Conservation (phyloP, 2,797 vertebrate species). For the Amazona ochrocephala region DNA sequence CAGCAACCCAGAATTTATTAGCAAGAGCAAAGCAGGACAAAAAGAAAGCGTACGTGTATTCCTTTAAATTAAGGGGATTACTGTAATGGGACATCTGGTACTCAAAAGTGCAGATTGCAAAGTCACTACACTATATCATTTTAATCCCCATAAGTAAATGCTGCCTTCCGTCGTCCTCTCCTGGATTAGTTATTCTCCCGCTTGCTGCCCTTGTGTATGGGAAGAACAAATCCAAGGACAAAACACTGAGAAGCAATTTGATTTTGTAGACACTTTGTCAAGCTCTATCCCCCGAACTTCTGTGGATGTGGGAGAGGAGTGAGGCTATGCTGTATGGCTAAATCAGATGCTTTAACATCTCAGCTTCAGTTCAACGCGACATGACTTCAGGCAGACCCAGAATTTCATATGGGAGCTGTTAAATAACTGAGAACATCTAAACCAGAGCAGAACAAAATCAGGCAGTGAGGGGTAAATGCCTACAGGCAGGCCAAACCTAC, state of each 20-base stretch:
- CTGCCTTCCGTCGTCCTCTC: slow-evolving; percentile 21
- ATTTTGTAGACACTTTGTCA: slow-evolving; percentile 52
- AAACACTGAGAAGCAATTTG: slow-evolving; percentile 49
- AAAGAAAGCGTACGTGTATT: neutral
- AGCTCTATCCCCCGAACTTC: slow-evolving; percentile 12
- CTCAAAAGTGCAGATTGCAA: slow-evolving; percentile 37
- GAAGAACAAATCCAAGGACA: slow-evolving; percentile 59
- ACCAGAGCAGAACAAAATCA: slow-evolving; percentile 47
- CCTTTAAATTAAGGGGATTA: slow-evolving; percentile 57
- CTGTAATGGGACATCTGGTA: slow-evolving; percentile 44
- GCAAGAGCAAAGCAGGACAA: neutral
- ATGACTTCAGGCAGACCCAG: slow-evolving; percentile 50
- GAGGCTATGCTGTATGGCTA: slow-evolving; percentile 31
- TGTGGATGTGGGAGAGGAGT: slow-evolving; percentile 2
- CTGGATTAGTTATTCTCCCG: slow-evolving; percentile 12
- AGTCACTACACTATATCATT: slow-evolving; percentile 5
- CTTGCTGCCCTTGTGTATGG: slow-evolving; percentile 13
- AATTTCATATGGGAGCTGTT: slow-evolving; percentile 54
- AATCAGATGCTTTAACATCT: slow-evolving; percentile 47
- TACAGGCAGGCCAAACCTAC: slow-evolving; percentile 9
- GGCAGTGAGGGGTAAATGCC: slow-evolving; percentile 51
- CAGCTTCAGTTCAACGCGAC: slow-evolving; percentile 35
- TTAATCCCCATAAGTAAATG: slow-evolving; percentile 62
- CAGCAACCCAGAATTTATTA: slow-evolving; percentile 14
- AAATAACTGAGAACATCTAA: slow-evolving; percentile 55